Percentiles rank a stretch among this genome's conserved stretches.
These are phyloP conservation scores for Pedionomus torquatus DNA, from an alignment of 2,113 vertebrate genomes.

Conservation along the genomic window DNA sequence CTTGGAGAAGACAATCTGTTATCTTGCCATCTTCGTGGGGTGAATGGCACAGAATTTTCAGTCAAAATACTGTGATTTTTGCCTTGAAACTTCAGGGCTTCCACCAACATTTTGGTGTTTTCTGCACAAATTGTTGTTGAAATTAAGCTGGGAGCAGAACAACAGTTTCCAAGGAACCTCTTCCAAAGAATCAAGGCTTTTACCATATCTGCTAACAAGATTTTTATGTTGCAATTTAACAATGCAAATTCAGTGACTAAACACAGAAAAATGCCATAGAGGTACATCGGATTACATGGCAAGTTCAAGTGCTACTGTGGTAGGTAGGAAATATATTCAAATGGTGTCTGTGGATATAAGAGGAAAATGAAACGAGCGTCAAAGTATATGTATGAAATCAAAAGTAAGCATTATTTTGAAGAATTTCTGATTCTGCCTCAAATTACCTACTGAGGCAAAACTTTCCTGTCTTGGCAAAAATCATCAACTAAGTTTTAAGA, in stretches of 20 bases:
- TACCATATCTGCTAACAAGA: not conserved
- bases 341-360: not conserved
- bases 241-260: not conserved
- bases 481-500: not conserved
- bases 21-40: not conserved
- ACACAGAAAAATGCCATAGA: not conserved
- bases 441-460: not conserved
- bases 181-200: not conserved
- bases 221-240: not conserved
- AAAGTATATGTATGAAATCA: not conserved
- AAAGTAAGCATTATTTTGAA: not conserved
- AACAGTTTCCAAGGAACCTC: not conserved
- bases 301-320: not conserved
- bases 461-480: not conserved
- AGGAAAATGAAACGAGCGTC: not conserved
- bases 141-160: not conserved
- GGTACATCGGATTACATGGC: not conserved
- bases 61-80: conserved; percentile 5
- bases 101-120: not conserved
- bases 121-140: not conserved
- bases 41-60: not conserved
- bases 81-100: not conserved
- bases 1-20: not conserved
- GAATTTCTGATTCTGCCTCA: not conserved
- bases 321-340: not conserved